These are phyloP conservation scores for Agrotis clavis DNA, from an alignment of 2,888 invertebrate genomes.

Conservation along the genomic window DNA sequence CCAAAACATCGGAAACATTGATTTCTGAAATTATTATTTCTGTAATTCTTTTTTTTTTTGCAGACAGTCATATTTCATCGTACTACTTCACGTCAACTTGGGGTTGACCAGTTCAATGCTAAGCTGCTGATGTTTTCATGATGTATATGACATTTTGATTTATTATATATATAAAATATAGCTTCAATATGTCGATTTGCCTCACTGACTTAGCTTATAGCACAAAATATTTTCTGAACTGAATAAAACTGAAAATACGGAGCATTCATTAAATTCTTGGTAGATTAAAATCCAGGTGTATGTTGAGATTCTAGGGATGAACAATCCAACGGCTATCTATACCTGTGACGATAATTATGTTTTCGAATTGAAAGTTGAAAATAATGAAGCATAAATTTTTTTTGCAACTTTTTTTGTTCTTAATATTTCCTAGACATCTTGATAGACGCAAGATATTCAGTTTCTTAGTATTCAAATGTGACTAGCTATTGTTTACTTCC, in stretches of 20 bases:
- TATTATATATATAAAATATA: conserved; percentile 51
- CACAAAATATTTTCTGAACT: conserved; percentile 19
- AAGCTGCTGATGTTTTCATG: conserved; percentile 35
- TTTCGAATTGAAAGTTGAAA: too few relatives aligned
- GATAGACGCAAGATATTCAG: background rate
- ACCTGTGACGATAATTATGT: background rate
- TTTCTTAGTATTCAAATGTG: background rate
- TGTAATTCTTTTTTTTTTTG: conserved; percentile 27
- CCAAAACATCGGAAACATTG: conserved; percentile 33
- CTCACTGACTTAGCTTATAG: conserved; percentile 8
- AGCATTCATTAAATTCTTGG: conserved; percentile 17
- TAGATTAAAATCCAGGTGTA: conserved; percentile 20
- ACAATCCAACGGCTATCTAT: background rate
- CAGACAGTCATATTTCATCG: conserved; percentile 33
- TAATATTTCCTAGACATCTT: background rate
- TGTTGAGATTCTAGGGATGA: background rate
- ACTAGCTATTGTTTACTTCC: too few relatives aligned
- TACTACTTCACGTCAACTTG: conserved; percentile 35
- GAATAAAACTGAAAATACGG: conserved; percentile 9
- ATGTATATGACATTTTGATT: conserved; percentile 51
- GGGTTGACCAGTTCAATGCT: conserved; percentile 29
- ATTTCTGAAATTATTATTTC: conserved; percentile 47
- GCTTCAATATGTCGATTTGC: conserved; percentile 48
- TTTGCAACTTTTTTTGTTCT: background rate
- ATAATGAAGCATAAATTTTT: too few relatives aligned